phyloP scores from a whole-genome alignment of 2,888 invertebrate genomes.

The Ganaspis brasiliensis region DNA sequence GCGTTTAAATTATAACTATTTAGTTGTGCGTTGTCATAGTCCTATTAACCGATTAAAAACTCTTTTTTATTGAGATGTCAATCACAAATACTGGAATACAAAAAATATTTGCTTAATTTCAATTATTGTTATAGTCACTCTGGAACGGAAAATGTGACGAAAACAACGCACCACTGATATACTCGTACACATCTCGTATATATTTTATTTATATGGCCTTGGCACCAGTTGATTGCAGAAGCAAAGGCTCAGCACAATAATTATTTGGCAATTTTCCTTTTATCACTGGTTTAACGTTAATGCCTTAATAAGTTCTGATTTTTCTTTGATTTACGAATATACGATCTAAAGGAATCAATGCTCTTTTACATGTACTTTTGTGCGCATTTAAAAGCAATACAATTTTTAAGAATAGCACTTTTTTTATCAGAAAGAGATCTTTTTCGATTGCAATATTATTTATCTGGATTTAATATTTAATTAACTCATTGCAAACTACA shows the following conservation, averaged over 20 bases:
- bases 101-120: constrained; percentile 5
- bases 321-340: neutral
- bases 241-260: constrained; percentile 31
- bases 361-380: neutral
- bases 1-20: constrained; percentile 15
- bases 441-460: neutral
- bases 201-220: constrained; percentile 15
- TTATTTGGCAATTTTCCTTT: constrained; percentile 26
- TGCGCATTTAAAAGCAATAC: constrained; percentile 25
- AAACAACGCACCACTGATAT: neutral
- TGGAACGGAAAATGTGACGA: neutral
- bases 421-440: neutral
- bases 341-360: neutral
- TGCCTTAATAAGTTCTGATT: neutral
- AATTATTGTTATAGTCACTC: constrained; percentile 1
- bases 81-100: neutral
- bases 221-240: constrained; percentile 26
- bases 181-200: neutral
- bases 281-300: neutral
- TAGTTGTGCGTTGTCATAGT: neutral
- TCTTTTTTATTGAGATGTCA: neutral
- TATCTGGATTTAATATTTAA: too few relatives aligned
- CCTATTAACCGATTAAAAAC: neutral
- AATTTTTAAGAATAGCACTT: neutral
- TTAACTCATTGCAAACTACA: too few relatives aligned